Evolutionary conservation across 2,888 invertebrate species (phyloP).

Genomic region (Dryococelus australis): DNA sequence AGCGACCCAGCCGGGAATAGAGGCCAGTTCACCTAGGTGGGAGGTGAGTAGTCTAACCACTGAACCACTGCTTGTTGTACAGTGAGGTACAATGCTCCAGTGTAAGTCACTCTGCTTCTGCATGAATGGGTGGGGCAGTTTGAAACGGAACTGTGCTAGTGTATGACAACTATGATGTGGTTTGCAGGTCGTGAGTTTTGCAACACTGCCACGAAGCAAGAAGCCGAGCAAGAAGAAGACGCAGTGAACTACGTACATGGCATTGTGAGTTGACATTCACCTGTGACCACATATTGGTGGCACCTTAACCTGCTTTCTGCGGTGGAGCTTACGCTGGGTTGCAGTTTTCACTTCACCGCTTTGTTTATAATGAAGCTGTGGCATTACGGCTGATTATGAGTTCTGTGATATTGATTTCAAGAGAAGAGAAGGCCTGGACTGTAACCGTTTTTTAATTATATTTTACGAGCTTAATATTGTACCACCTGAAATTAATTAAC

Average conservation of each 20-base stretch:
- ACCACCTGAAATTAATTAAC: background rate
- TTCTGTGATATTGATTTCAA: slow-evolving; percentile 2
- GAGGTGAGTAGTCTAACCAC: no score
- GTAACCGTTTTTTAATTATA: background rate
- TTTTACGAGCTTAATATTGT: background rate
- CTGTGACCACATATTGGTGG: background rate
- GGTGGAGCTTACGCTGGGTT: background rate
- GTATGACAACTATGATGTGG: no score
- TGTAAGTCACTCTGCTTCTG: no score
- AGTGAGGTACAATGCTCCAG: no score
- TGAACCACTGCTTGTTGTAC: no score
- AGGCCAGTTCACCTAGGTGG: no score
- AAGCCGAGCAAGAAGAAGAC: slow-evolving; percentile 74
- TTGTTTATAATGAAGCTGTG: background rate
- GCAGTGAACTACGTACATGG: slow-evolving; percentile 38
- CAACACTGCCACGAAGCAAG: slow-evolving; percentile 77
- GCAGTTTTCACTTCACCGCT: background rate
- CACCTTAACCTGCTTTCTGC: background rate
- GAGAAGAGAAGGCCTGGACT: background rate
- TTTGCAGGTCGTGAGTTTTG: slow-evolving; percentile 71
- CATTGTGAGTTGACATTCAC: background rate
- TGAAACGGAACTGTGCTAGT: no score
- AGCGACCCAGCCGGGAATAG: no score
- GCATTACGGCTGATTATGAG: background rate
- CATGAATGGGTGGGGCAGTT: no score